Conservation (phyloP, 1,140 invertebrate genomes). For the Drosophila eugracilis region DNA sequence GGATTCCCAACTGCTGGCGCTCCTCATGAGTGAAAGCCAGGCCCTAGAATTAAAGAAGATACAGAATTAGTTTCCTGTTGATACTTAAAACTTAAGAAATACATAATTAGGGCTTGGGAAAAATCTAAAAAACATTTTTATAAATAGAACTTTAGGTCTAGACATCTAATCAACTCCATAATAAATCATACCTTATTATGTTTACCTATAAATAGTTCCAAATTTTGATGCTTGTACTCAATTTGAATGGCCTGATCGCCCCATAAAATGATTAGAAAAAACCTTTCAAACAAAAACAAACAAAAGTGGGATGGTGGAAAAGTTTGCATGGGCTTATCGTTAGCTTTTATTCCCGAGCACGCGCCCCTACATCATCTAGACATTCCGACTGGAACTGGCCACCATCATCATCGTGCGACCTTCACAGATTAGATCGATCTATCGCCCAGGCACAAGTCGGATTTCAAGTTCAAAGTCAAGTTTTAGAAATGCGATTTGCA, state of each 20-base stretch:
- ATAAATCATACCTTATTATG: neutral
- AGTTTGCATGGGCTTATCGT: slow-evolving; percentile 37
- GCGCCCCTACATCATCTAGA: slow-evolving; percentile 9
- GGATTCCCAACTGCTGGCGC: slow-evolving; percentile 93
- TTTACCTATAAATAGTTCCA: neutral
- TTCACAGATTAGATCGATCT: slow-evolving; percentile 22
- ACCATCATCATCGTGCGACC: slow-evolving; percentile 26
- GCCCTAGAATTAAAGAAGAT: slow-evolving; percentile 33
- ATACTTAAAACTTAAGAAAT: too few species aligned
- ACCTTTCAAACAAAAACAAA: slow-evolving; percentile 14
- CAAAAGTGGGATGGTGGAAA: slow-evolving; percentile 28
- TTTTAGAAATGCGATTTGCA: slow-evolving; percentile 25
- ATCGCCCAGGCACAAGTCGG: slow-evolving; percentile 5
- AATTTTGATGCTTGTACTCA: neutral
- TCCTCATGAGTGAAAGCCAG: slow-evolving; percentile 87
- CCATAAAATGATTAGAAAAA: slow-evolving; percentile 6
- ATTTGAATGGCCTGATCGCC: slow-evolving; percentile 20
- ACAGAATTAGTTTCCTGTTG: too few species aligned
- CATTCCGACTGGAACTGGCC: neutral
- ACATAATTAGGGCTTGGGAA: too few species aligned
- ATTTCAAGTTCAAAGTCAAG: slow-evolving; percentile 57
- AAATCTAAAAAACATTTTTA: too few species aligned
- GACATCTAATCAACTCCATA: too few species aligned
- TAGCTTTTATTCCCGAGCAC: slow-evolving; percentile 10
- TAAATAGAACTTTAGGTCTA: neutral